A percentile compares a stretch with the other conserved stretches of the same genome.
Evolutionary conservation across 2,888 invertebrate genomes (phyloP).

Genomic region (Dolichomitus sp.): DNA sequence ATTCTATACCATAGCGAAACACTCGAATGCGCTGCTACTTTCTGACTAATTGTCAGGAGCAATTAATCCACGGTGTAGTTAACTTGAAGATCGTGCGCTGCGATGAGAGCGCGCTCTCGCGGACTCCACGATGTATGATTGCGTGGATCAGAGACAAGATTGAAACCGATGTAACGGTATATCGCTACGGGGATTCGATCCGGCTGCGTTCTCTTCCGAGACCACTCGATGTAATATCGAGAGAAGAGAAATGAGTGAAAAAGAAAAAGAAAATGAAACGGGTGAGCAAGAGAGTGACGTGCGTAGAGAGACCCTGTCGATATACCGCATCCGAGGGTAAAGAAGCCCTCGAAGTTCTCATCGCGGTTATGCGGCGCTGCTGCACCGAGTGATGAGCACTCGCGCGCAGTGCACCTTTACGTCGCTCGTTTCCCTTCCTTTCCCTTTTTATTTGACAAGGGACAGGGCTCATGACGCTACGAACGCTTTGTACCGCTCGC

Average conservation of each 20-base stretch:
- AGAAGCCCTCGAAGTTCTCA: constrained; percentile 62
- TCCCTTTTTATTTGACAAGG: constrained; percentile 27
- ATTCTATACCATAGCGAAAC: background rate
- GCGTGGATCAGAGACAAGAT: constrained; percentile 37
- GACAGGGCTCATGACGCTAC: constrained; percentile 41
- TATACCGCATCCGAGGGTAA: constrained; percentile 41
- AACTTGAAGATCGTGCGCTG: constrained; percentile 24
- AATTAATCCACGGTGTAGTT: constrained; percentile 51
- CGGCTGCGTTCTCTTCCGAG: background rate
- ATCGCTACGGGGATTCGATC: constrained; percentile 28
- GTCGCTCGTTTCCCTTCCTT: constrained; percentile 32
- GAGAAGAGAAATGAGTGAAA: constrained; percentile 23
- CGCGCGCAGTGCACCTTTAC: constrained; percentile 40
- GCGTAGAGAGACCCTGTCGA: constrained; percentile 24
- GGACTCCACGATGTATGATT: background rate
- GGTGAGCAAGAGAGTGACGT: background rate
- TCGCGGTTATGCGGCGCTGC: constrained; percentile 52
- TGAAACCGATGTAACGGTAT: constrained; percentile 55
- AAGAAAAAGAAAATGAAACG: background rate
- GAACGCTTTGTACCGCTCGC: constrained; percentile 62
- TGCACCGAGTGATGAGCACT: background rate
- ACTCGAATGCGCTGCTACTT: background rate
- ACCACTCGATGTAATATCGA: background rate
- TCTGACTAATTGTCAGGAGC: constrained; percentile 52
- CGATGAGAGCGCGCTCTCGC: background rate